Base-by-base conservation (phyloP, 1,140 invertebrate genomes). In the Drosophila tani region DNA sequence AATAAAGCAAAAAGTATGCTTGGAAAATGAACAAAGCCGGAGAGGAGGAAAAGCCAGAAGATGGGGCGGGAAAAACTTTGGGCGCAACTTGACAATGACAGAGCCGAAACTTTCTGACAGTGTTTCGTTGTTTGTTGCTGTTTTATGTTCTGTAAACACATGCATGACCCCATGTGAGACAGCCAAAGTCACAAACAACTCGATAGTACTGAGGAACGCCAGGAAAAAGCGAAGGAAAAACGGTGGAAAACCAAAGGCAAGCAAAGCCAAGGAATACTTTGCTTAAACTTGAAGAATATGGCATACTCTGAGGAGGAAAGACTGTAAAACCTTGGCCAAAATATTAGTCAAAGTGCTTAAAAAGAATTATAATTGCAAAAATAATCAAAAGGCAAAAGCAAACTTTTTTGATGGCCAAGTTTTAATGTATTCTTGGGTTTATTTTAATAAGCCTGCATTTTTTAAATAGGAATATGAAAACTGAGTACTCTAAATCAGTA, bases 81-180 rank as follows among this genome's bases (percentile, higher is more conserved):
- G 66, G 59, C 77, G 35, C 81, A 88, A 87, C 81, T 90, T 81
- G 81, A 84, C 73, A 87, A 84, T 90, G 84, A 88, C 85, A 88
- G 77, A 71, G 77, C 73, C 56, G 21, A 81, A 88, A 88, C 69
- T 88, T 88, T 90, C 40, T 56, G 85, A 74, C 83, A 78, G 63
- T 84, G 77, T 77, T 80, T 67, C 53, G 59, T 64, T 80, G 68
- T 74, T 79, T 59, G 58, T 43, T 67, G 62, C 55, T 78, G 59
- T 69, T 82, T 79, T 80, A 73, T 87, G 70, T 80, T 87, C 79
- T 86, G 83, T 82, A 86, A 86, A 80, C 84, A 88, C 81, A 84
- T 81, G 81, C 84, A 69, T 55, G 74, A 64, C 53, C 53, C 66
- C 78, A 90, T 90, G 69, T 79, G 78, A 75, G 69, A 24, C 75